Evolutionary conservation across 2,797 vertebrate genomes (phyloP).

Genomic region (Gymnothorax javanicus): DNA sequence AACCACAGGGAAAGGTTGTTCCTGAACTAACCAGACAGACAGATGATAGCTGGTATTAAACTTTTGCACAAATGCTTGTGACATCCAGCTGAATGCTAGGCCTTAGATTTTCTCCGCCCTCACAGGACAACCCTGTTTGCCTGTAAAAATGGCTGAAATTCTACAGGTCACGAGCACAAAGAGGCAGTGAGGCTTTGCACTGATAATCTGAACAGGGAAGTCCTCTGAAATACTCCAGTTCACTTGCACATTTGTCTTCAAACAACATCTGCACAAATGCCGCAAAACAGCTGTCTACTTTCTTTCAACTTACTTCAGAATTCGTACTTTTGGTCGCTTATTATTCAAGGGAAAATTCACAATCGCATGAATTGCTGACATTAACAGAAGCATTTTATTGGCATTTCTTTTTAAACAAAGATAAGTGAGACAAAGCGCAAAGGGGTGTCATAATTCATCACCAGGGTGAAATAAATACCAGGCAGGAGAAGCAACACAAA

Average conservation of each 20-base stretch:
- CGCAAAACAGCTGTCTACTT: not conserved
- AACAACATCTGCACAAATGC: not conserved
- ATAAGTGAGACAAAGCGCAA: not conserved
- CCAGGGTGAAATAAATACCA: not conserved
- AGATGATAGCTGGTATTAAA: not conserved
- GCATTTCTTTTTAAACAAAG: not conserved
- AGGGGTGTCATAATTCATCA: not conserved
- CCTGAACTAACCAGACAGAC: slow-evolving; percentile 5
- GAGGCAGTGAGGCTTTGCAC: not conserved
- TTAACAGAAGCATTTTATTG: not conserved
- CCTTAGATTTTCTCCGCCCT: not conserved
- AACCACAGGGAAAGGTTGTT: not conserved
- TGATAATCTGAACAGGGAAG: not conserved
- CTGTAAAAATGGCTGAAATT: slow-evolving; percentile 7
- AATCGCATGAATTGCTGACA: not conserved
- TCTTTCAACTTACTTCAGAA: not conserved
- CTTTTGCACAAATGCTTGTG: not conserved
- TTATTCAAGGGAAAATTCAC: not conserved
- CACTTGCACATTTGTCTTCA: slow-evolving; percentile 37
- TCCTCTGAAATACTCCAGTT: slow-evolving; percentile 31
- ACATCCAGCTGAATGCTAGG: not conserved
- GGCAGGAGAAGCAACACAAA: not conserved
- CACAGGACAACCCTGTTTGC: not conserved
- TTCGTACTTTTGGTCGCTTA: not conserved
- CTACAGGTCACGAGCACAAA: not conserved